phyloP scores from a whole-genome alignment of 2,888 invertebrate genomes.

The Volucella inflata region DNA sequence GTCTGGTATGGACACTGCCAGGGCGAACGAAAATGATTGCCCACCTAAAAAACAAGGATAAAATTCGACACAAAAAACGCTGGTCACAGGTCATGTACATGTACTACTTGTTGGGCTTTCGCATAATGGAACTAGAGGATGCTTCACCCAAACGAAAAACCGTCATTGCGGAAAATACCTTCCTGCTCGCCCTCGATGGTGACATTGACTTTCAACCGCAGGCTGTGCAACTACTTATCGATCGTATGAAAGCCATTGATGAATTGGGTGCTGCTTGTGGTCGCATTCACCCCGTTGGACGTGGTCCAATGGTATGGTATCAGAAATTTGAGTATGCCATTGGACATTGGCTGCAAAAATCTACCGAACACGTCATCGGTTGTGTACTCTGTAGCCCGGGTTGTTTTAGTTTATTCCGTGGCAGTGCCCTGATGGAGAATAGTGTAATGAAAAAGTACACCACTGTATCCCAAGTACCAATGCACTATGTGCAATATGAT shows the following conservation, averaged over 20 bases:
- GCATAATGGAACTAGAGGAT: conserved; percentile 88
- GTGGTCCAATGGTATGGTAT: conserved; percentile 93
- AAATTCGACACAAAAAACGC: conserved; percentile 94
- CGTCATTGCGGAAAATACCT: conserved; percentile 91
- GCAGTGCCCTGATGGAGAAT: conserved; percentile 94
- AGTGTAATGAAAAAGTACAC: conserved; percentile 96
- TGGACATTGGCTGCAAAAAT: conserved; percentile 96
- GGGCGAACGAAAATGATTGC: conserved; percentile 93
- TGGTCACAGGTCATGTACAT: conserved; percentile 99
- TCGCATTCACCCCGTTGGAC: conserved; percentile 94
- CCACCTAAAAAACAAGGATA: conserved; percentile 94
- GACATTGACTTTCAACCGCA: conserved; percentile 94
- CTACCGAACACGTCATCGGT: conserved; percentile 95
- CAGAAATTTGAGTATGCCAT: conserved; percentile 96
- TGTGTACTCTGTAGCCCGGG: conserved; percentile 96
- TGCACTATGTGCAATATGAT: conserved; percentile 96
- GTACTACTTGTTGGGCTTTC: conserved; percentile 94
- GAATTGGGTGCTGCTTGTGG: conserved; percentile 94
- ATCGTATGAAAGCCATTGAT: conserved; percentile 93
- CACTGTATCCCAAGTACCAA: conserved; percentile 89
- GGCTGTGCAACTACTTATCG: conserved; percentile 91
- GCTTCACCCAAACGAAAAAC: conserved; percentile 85
- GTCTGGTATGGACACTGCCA: conserved; percentile 92
- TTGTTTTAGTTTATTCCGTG: conserved; percentile 95
- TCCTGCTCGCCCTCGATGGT: conserved; percentile 92